phyloP scores from a whole-genome alignment of 2,888 invertebrate genomes.

The Prosopocoilus inquinatus region DNA sequence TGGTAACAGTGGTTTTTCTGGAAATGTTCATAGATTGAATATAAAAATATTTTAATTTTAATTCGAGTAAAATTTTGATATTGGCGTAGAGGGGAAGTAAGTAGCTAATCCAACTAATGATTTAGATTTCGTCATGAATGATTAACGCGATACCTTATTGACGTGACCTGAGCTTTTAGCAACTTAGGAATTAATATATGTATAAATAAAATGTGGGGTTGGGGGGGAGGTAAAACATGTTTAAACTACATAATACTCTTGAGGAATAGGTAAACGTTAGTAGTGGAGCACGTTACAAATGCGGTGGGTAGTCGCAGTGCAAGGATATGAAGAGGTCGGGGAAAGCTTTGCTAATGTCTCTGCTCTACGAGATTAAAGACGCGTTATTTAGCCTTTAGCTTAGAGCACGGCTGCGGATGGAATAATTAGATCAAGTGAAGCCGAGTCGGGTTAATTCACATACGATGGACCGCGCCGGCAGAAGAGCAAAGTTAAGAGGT shows the following conservation, averaged over 20 bases:
- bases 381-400: slow-evolving; percentile 49
- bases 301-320: slow-evolving; percentile 2
- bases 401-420: slow-evolving; percentile 44
- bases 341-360: slow-evolving; percentile 16
- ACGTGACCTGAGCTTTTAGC: background rate
- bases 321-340: slow-evolving; percentile 3
- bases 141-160: background rate
- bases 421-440: slow-evolving; percentile 50
- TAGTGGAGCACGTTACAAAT: background rate
- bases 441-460: slow-evolving; percentile 45
- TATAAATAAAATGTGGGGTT: background rate
- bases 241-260: slow-evolving; percentile 1
- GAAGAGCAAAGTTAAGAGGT: slow-evolving; percentile 46
- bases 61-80: too few relatives aligned
- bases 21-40: too few relatives aligned
- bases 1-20: too few relatives aligned
- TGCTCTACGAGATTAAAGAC: slow-evolving; percentile 44
- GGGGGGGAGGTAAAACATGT: too few relatives aligned
- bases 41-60: too few relatives aligned
- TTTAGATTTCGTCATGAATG: too few relatives aligned
- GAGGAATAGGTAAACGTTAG: slow-evolving; percentile 1
- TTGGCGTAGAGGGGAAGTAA: too few relatives aligned
- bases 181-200: too few relatives aligned
- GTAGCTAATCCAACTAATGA: too few relatives aligned
- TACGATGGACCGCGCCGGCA: slow-evolving; percentile 28